phyloP scores from a whole-genome alignment of 2,797 vertebrate species.

The Botia kubotai region DNA sequence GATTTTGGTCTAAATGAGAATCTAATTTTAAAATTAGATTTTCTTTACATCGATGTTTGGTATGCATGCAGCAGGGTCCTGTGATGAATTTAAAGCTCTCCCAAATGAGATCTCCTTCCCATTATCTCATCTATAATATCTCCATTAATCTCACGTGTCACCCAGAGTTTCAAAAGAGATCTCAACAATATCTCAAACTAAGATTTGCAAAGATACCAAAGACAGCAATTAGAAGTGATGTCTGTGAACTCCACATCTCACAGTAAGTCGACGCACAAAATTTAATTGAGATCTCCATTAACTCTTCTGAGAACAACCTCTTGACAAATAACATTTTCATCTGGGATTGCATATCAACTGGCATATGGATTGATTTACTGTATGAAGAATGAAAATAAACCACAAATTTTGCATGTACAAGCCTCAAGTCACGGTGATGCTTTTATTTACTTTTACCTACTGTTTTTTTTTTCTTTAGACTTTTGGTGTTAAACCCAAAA shows the following conservation, averaged over 20 bases:
- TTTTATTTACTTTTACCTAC: neutral
- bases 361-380: neutral
- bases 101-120: neutral
- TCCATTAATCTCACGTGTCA: neutral
- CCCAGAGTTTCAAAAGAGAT: too few relatives aligned
- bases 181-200: too few relatives aligned
- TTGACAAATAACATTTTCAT: neutral
- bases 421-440: neutral
- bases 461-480: neutral
- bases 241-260: too few relatives aligned
- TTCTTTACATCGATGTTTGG: neutral
- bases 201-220: too few relatives aligned
- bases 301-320: neutral
- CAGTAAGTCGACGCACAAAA: neutral
- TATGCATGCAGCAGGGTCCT: neutral
- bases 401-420: neutral
- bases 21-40: slow-evolving; percentile 42
- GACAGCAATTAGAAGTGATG: too few relatives aligned
- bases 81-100: neutral
- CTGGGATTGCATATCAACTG: neutral
- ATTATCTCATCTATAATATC: neutral
- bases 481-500: neutral
- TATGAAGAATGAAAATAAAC: neutral
- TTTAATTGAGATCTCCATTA: neutral
- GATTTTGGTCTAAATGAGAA: slow-evolving; percentile 40